These are phyloP conservation scores for Neostethus bicornis DNA, from an alignment of 2,797 vertebrate genomes.

Conservation along the genomic window DNA sequence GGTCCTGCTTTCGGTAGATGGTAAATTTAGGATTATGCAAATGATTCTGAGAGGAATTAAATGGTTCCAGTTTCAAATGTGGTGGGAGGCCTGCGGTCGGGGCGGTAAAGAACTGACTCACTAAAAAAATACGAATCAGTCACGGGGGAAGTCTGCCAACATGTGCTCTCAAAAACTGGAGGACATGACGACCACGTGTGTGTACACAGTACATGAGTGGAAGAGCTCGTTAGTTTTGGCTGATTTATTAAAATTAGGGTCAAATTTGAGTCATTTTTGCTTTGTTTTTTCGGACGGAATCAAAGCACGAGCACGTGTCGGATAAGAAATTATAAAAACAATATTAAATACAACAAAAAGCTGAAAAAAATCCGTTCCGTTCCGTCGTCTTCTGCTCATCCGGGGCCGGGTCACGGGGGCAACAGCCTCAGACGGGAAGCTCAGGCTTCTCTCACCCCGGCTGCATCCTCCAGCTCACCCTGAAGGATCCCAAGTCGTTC, in stretches of 20 bases:
- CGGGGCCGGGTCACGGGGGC: too few relatives aligned
- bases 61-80: conserved; percentile 51
- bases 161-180: conserved; percentile 23
- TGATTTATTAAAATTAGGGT: conserved; percentile 1
- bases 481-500: too few relatives aligned
- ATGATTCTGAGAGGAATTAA: conserved; percentile 43
- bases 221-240: not conserved
- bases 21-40: conserved; percentile 60
- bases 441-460: too few relatives aligned
- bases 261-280: conserved; percentile 22
- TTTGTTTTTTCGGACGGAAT: conserved; percentile 15
- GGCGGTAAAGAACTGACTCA: conserved; percentile 29
- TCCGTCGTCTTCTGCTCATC: too few relatives aligned
- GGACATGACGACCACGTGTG: conserved; percentile 28
- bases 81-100: conserved; percentile 41
- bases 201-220: not conserved
- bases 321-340: conserved; percentile 2
- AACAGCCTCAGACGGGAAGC: too few relatives aligned
- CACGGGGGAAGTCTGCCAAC: conserved; percentile 30
- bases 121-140: conserved; percentile 52
- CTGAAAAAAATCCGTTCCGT: too few relatives aligned
- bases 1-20: conserved; percentile 9
- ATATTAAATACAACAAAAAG: not conserved
- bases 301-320: conserved; percentile 7
- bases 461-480: too few relatives aligned